Base-by-base conservation (phyloP, 2,797 vertebrate species). In the Telmatherina bonti region DNA sequence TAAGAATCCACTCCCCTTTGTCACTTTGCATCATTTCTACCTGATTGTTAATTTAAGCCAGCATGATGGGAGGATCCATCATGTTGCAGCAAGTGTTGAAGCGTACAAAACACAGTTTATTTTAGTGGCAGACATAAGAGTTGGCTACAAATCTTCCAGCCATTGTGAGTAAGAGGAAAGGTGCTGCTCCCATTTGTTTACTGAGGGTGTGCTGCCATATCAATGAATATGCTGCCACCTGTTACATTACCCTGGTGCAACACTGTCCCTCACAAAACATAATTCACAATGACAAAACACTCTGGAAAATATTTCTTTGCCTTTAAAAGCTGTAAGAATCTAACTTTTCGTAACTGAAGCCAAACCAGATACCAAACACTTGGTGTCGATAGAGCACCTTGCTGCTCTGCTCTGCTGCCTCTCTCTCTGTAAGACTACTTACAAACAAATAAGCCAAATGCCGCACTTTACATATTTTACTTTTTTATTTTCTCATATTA, bases 161-260 rank as follows among this genome's bases (percentile, higher is more conserved):
- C 27, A 1, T 31, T 41, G n/a, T 62, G 38, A 78, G 15, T 64
- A 38, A 52, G 54, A 52, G 24, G 49, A 63, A 80, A 41, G 30
- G 22, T 68, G 47, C 22, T 51, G 65, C 43, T 63, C 49, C 78
- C 51, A 65, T 75, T 54, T 82, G 81, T 88, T 91, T 88, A 86
- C 78, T 81, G 64, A 82, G 57, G 91, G 90, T 93, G 85, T 88
- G 82, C 78, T 90, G 93, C 92, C 91, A 90, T 93, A 92, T 93
- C 92, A 91, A 91, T 94, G 92, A 38, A 76, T 93, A 91, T 93
- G 93, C 92, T 88, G 87, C 83, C 92, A 87, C 88, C 89, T 90
- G 94, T 94, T 94, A 93, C 92, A 88, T 88, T 78, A 70, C 78
- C 78, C 47, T 78, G 80, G 85, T 85, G 73, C 81, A 68, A 56